Evolutionary conservation across 2,113 vertebrate genomes (phyloP).

Genomic region (Eudyptes chrysolophus): DNA sequence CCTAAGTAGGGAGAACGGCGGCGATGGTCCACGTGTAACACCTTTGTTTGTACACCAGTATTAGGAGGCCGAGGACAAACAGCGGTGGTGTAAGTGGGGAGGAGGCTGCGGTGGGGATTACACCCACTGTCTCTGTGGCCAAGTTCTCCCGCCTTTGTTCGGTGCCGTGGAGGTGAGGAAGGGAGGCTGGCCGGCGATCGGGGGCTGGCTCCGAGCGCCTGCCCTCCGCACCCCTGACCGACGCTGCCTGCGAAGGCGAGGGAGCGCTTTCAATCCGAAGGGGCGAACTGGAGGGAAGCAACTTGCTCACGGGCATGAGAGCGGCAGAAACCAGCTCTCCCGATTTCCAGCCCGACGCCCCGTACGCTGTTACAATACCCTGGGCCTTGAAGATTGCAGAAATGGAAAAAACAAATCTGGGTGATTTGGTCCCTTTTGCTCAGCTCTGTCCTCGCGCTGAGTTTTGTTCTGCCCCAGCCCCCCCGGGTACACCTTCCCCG

Average conservation of each 20-base stretch:
- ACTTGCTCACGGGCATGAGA: accelerated
- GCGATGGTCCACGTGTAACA: accelerated
- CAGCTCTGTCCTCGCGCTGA: accelerated
- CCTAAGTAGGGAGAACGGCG: neutral
- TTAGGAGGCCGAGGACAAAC: neutral
- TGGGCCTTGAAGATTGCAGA: neutral
- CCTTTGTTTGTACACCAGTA: neutral
- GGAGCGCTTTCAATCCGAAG: neutral
- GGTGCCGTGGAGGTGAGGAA: neutral
- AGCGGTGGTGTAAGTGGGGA: neutral
- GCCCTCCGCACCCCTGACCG: neutral
- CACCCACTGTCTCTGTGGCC: accelerated
- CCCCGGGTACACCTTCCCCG: accelerated
- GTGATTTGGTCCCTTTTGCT: neutral
- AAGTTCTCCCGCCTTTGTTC: neutral
- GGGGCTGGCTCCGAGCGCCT: neutral
- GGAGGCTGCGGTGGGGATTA: neutral
- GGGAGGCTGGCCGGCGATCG: too few species aligned
- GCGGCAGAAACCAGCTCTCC: neutral
- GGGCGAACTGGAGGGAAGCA: neutral
- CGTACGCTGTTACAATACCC: accelerated
- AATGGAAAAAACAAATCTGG: too few species aligned
- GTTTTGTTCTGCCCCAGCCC: neutral
- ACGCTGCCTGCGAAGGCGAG: neutral
- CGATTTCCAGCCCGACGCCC: too few species aligned